Percentiles rank a stretch among this genome's conserved stretches.
Evolutionary conservation across 23 tunicate species (phyloP).

Genomic region (Phallusia fumigata): DNA sequence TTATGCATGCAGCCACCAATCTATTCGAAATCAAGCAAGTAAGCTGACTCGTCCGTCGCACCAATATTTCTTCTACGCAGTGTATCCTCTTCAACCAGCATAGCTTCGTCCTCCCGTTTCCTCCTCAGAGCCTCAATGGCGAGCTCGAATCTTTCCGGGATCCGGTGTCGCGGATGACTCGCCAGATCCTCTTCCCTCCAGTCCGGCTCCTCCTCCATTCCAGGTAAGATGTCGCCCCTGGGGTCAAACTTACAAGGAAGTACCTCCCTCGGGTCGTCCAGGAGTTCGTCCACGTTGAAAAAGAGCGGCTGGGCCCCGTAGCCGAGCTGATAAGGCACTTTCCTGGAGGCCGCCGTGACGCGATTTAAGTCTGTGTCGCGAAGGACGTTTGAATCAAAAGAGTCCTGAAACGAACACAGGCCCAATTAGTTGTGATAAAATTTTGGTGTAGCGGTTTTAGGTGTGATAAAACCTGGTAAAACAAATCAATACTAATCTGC

Average conservation of each 20-base stretch:
- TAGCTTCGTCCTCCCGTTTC: constrained; percentile 8
- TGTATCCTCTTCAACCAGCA: not conserved
- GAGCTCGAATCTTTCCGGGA: constrained; percentile 12
- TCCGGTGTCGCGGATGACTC: constrained; percentile 23
- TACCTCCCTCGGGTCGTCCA: constrained; percentile 21
- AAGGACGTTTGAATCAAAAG: constrained; percentile 33
- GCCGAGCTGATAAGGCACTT: constrained; percentile 44
- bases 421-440: too few relatives aligned
- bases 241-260: constrained; percentile 44
- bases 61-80: not conserved
- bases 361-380: constrained; percentile 23
- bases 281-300: constrained; percentile 32
- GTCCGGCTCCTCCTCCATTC: constrained; percentile 48
- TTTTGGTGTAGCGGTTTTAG: too few relatives aligned
- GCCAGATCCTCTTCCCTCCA: constrained; percentile 30
- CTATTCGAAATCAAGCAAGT: not conserved
- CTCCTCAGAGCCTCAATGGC: not conserved
- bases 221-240: constrained; percentile 27
- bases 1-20: not conserved
- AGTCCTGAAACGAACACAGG: constrained; percentile 9
- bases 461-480: too few relatives aligned
- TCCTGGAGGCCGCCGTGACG: constrained; percentile 33
- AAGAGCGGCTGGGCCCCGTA: constrained; percentile 40
- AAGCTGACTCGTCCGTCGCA: not conserved
- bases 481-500: too few relatives aligned